Percentiles rank a stretch among this genome's conserved stretches.
These are phyloP conservation scores for Drosophila merina DNA, from an alignment of 2,888 invertebrate genomes.

Conservation along the genomic window DNA sequence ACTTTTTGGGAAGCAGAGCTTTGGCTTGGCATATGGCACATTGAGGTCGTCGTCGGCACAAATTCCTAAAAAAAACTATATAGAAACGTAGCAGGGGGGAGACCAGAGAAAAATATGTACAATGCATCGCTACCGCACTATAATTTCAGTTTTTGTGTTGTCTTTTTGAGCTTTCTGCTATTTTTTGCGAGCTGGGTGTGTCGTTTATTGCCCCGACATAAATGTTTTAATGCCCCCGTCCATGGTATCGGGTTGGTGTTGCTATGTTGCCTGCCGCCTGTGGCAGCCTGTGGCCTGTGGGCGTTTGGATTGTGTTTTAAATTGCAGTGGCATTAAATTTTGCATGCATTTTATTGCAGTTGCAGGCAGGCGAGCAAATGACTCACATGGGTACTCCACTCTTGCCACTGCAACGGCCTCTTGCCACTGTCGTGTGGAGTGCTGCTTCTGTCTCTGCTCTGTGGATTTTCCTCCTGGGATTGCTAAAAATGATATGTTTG, in stretches of 20 bases:
- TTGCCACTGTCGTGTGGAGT: slow-evolving; percentile 6
- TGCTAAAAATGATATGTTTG: slow-evolving; percentile 23
- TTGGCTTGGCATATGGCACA: slow-evolving; percentile 47
- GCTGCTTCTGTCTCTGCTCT: background rate
- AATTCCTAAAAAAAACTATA: slow-evolving; percentile 29
- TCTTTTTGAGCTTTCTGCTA: slow-evolving; percentile 15
- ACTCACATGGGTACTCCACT: slow-evolving; percentile 37
- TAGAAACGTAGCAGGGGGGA: slow-evolving; percentile 14
- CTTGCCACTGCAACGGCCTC: too few species aligned
- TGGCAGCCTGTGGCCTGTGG: slow-evolving; percentile 17
- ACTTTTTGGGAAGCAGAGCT: slow-evolving; percentile 30
- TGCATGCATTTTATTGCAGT: slow-evolving; percentile 55
- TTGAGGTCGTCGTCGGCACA: slow-evolving; percentile 48
- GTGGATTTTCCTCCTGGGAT: slow-evolving; percentile 11
- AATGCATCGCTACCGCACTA: slow-evolving; percentile 49
- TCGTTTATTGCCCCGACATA: slow-evolving; percentile 56
- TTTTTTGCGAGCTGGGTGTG: slow-evolving; percentile 46
- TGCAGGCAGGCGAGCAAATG: slow-evolving; percentile 39
- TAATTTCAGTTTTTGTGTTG: slow-evolving; percentile 45
- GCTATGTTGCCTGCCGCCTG: slow-evolving; percentile 2
- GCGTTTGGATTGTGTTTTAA: slow-evolving; percentile 50
- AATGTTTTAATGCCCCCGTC: slow-evolving; percentile 47
- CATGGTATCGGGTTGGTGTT: slow-evolving; percentile 17
- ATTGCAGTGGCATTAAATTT: slow-evolving; percentile 54
- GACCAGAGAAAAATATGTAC: slow-evolving; percentile 36